Percentiles rank a stretch among this genome's conserved stretches.
phyloP scores from a whole-genome alignment of 2,113 vertebrate genomes.

The Apteryx mantelli region DNA sequence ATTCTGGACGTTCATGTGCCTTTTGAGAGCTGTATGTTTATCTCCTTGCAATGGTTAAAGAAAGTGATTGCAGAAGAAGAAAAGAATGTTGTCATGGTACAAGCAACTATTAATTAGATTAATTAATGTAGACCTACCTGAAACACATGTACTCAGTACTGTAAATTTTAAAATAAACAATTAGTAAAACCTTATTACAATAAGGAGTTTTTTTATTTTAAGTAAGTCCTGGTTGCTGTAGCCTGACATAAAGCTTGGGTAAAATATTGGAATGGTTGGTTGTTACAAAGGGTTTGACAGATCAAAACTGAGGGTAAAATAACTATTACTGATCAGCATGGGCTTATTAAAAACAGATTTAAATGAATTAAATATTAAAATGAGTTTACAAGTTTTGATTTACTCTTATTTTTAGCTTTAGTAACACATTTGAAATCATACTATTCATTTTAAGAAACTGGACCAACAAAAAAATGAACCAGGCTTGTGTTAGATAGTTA shows the following conservation, averaged over 20 bases:
- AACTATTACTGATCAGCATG: not conserved
- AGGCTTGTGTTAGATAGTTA: not conserved
- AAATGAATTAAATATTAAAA: not conserved
- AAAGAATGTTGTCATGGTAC: not conserved
- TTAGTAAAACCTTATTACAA: too few relatives aligned
- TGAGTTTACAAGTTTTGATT: not conserved
- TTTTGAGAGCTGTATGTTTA: not conserved
- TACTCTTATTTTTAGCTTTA: not conserved
- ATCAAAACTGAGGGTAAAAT: not conserved
- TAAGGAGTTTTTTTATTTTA: not conserved
- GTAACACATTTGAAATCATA: not conserved
- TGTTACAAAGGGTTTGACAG: not conserved
- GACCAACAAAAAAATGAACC: not conserved
- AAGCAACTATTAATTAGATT: not conserved
- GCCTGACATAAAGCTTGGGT: not conserved
- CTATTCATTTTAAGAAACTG: not conserved
- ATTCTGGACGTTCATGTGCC: not conserved
- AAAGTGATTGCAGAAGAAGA: not conserved
- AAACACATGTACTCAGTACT: not conserved
- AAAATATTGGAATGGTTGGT: not conserved
- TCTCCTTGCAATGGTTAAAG: not conserved
- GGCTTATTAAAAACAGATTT: not conserved
- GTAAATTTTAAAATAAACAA: not conserved
- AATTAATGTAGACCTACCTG: not conserved
- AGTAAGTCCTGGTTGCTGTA: not conserved